Evolutionary conservation across 1,140 invertebrate species (phyloP), one percentile per base, ranked within the genome.

Genomic region (Akabosia matsudoensis): DNA sequence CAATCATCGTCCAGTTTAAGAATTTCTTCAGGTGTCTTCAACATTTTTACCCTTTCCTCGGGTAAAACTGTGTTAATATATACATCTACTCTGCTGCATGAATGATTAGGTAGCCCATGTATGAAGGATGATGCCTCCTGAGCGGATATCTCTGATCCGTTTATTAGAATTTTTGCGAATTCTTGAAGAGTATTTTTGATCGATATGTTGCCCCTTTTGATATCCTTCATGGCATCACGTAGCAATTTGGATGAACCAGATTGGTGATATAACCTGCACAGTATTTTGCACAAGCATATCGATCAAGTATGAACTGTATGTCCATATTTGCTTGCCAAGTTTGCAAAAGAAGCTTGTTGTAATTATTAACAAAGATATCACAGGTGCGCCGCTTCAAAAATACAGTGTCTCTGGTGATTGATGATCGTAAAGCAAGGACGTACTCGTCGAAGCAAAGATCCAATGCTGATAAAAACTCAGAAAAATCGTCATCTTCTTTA

Each of bases 81-180:
- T 3, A 80, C 51, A n/a, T 33, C 37, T 28, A 2, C 7, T 73
- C 78, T 51, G 51, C 75, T 82, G 74, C 51, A 78, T 75, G 79
- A 74, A 16, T 73, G 78, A 51, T 82, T 54, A 22, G 45, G 75
- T 33, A 83, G 54, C 2, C 77, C 71, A 73, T 83, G 73, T 26
- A 82, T 24, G 64, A 80, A 75, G 73, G 78, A 82, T 31, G 77
- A 80, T 22, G 82, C 83, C 79, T 84, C 83, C 79, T 84, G 83
- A 16, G 80, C 79, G 16, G 79, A 81, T 30, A 79, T 61, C 71
- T 79, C 75, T 0, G 73, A 56, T 2, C 73, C 72, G 51, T 79
- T 52, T 16, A 71, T 56, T 16, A 79, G 51, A 16, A 56, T 31
- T 1, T 28, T 70, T 0, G 24, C 75, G 74, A 74, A 74, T 24